These are phyloP conservation scores for Protonemura montana DNA, from an alignment of 2,888 invertebrate species.

Conservation along the genomic window DNA sequence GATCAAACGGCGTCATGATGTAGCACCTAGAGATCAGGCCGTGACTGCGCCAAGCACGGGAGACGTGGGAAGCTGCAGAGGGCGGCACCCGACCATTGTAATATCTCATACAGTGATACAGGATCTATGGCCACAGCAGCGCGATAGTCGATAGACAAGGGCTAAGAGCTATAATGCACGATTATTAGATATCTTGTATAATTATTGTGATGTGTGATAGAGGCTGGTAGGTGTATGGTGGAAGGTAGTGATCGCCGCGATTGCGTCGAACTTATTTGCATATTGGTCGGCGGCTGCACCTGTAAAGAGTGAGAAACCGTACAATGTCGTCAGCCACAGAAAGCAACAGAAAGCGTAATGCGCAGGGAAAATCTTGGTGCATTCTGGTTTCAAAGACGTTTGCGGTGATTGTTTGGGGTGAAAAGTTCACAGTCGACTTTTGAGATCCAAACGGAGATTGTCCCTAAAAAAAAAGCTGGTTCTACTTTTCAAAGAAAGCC, in stretches of 20 bases:
- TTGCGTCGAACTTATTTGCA: not conserved
- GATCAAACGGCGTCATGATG: not conserved
- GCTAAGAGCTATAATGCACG: not conserved
- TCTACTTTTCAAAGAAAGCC: too few relatives aligned
- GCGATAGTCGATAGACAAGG: not conserved
- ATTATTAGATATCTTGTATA: slow-evolving; percentile 12
- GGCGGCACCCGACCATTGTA: not conserved
- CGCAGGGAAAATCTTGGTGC: not conserved
- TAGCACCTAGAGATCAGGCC: not conserved
- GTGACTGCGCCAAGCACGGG: not conserved
- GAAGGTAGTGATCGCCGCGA: not conserved
- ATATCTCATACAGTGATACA: not conserved
- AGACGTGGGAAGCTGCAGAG: not conserved
- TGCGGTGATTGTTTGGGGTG: not conserved
- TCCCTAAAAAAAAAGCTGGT: too few relatives aligned
- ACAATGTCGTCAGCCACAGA: not conserved
- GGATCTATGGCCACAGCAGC: not conserved
- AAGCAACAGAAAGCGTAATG: not conserved
- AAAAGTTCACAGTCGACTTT: not conserved
- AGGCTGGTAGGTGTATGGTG: not conserved
- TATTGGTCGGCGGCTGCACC: not conserved
- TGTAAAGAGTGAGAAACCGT: not conserved
- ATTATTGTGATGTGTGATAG: slow-evolving; percentile 3
- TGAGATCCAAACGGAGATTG: not conserved
- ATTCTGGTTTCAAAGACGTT: too few relatives aligned